Percentiles rank a stretch among this genome's conserved stretches.
phyloP scores from a whole-genome alignment of 2,113 vertebrate species.

The Hemichromis elongatus region DNA sequence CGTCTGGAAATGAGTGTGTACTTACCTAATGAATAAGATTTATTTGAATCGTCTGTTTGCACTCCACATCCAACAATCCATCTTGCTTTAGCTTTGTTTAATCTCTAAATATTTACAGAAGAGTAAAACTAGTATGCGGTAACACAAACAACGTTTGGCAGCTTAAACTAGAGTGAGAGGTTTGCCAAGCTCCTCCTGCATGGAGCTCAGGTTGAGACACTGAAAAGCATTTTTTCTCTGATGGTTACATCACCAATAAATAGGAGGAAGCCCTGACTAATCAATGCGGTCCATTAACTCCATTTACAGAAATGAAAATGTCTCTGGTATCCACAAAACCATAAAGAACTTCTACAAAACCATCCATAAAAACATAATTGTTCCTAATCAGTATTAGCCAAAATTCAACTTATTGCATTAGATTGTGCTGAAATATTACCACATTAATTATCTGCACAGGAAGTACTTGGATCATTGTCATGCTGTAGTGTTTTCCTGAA shows the following conservation, averaged over 20 bases:
- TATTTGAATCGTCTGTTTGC: not conserved
- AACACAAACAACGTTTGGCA: not conserved
- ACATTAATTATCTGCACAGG: not conserved
- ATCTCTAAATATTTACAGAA: not conserved
- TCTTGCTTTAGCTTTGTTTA: not conserved
- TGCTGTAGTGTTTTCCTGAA: not conserved
- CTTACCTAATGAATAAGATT: not conserved
- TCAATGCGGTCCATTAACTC: slow-evolving; percentile 22
- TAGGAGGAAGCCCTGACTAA: not conserved
- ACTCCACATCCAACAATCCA: not conserved
- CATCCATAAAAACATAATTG: not conserved
- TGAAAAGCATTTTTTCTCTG: not conserved
- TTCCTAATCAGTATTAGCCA: not conserved
- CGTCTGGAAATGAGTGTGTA: not conserved
- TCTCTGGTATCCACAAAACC: not conserved
- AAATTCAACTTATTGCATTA: not conserved
- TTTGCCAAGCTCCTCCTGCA: not conserved
- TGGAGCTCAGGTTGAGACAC: not conserved
- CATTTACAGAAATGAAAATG: not conserved
- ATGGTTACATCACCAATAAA: not conserved
- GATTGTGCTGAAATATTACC: not conserved
- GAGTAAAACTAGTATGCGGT: not conserved
- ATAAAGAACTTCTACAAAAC: not conserved
- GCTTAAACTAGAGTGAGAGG: not conserved
- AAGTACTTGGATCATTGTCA: not conserved